Base-by-base conservation (phyloP, 2,113 vertebrate species). In the Blennius ocellaris region DNA sequence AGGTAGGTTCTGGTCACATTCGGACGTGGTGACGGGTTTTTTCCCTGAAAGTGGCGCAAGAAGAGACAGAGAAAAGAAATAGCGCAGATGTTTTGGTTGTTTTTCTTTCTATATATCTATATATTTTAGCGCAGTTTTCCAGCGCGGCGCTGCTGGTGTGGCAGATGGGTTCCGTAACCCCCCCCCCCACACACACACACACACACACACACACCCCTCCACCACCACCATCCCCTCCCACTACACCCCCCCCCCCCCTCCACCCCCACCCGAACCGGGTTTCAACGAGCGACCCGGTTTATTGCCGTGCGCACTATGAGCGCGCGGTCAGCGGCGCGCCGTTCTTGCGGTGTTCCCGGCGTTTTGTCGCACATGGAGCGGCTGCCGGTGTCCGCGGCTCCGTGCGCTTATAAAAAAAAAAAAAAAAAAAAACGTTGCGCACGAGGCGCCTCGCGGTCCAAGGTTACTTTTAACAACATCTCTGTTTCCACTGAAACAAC, bases 81-180 rank as follows among this genome's bases (percentile, higher is more conserved):
- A 30, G 56, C 60, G 75, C 81, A 85, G 84, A 45, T 83, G 80
- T 74, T 69, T 45, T 21, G n/a, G n/a, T n/a, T n/a, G n/a, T n/a
- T n/a, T n/a, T n/a, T n/a, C n/a, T n/a, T n/a, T n/a, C n/a, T n/a
- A n/a, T n/a, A n/a, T n/a, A n/a, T n/a, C n/a, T n/a, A n/a, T n/a
- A 50, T 82, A 78, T 73, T 89, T 87, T 81, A 82, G 74, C 68
- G 55, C 78, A 83, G 64, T 85, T 82, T 30, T 65, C 65, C 53
- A 70, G 72, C 65, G 79, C 71, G 81, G 84, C 77, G 66, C 78
- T 61, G 73, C 62, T 70, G 70, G 21, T 30, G 21, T 50, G 49
- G 60, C 57, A 80, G 73, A 88, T 82, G 90, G 86, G 78, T 78
- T 52, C 12, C 47, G 38, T 62, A 39, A 1, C 75, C 75, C 81